Percentiles rank a stretch among this genome's conserved stretches.
Conservation (phyloP, 1,140 invertebrate species). For the Lepidurus couesii region DNA sequence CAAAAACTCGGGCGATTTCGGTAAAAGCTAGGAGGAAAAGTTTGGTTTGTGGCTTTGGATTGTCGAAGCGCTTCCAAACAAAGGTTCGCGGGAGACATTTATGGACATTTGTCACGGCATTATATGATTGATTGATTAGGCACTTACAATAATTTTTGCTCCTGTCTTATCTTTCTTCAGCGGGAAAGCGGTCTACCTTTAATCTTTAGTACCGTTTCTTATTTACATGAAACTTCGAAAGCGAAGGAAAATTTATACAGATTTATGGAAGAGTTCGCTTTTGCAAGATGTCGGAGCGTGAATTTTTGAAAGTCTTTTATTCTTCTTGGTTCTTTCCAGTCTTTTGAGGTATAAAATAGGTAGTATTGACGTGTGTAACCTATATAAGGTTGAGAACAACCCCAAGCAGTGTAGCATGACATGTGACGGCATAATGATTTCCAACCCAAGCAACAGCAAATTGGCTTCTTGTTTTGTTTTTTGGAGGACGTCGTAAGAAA, state of each 20-base stretch:
- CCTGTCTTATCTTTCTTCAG: neutral
- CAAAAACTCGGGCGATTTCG: neutral
- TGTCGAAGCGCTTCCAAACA: neutral
- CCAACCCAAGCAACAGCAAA: neutral
- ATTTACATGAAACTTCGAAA: no score
- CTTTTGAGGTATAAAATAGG: no score
- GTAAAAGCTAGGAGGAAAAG: neutral
- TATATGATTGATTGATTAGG: slow-evolving; percentile 10
- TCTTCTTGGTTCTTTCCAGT: no score
- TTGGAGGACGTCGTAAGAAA: neutral
- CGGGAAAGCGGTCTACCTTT: neutral
- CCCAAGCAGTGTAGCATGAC: no score
- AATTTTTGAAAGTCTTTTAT: no score
- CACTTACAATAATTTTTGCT: neutral
- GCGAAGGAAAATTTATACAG: no score
- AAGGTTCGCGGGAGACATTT: neutral
- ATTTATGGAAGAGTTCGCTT: no score
- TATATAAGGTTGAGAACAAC: no score
- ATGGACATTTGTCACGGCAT: neutral
- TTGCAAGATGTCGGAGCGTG: no score
- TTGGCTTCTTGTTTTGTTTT: neutral
- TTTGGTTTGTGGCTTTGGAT: neutral
- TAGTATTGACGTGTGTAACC: no score
- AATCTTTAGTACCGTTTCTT: no score
- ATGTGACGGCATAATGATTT: neutral